A percentile compares a stretch with the other conserved stretches of the same genome.
Conservation (phyloP, 1,140 invertebrate species). For the Micrasema longulum region DNA sequence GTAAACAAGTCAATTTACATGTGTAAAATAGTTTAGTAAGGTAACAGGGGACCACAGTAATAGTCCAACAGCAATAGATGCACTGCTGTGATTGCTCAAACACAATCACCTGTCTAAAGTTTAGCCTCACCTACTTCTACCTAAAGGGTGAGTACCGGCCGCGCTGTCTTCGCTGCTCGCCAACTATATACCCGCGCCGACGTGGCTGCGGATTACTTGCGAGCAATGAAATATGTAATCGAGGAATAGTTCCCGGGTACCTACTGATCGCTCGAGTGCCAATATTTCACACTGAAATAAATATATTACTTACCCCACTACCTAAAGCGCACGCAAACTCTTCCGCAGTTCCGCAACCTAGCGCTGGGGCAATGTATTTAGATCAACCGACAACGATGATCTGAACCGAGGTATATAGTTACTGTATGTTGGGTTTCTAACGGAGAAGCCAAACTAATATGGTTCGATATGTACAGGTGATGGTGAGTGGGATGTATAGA, state of each 20-base stretch:
- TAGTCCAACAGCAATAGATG: constrained; percentile 52
- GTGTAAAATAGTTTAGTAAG: constrained; percentile 51
- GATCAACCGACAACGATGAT: background rate
- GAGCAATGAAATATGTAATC: background rate
- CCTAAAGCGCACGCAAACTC: constrained; percentile 16
- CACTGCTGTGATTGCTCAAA: constrained; percentile 51
- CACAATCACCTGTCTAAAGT: constrained; percentile 54
- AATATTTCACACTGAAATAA: constrained; percentile 49
- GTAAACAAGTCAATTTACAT: constrained; percentile 54
- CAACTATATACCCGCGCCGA: background rate
- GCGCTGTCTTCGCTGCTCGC: background rate
- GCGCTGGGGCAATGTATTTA: background rate
- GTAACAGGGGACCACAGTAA: constrained; percentile 50
- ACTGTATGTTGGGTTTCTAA: background rate
- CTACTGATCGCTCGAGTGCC: constrained; percentile 37
- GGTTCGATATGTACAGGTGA: constrained; percentile 18
- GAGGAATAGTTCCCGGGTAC: background rate
- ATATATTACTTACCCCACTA: constrained; percentile 51
- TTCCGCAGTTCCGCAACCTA: constrained; percentile 27
- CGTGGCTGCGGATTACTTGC: too few species aligned
- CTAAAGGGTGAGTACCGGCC: constrained; percentile 6
- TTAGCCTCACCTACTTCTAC: constrained; percentile 48
- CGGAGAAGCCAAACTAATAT: constrained; percentile 5
- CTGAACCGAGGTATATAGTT: too few species aligned
- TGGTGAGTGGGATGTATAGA: background rate